phyloP scores from a whole-genome alignment of 2,888 invertebrate genomes.

The Macrosoma leucophasiata region DNA sequence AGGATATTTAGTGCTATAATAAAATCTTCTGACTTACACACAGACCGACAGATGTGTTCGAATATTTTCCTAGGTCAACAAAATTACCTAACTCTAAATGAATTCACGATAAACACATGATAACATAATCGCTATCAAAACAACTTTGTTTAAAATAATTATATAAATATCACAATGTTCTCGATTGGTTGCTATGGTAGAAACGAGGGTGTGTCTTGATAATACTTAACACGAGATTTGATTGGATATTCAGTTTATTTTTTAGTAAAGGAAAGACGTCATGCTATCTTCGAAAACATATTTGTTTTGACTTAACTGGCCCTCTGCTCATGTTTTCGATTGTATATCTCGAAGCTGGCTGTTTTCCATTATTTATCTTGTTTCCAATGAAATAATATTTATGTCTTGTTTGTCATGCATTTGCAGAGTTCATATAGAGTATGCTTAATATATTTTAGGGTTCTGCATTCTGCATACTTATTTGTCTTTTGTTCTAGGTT shows the following conservation, averaged over 20 bases:
- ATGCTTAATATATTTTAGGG: slow-evolving; percentile 52
- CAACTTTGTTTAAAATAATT: slow-evolving; percentile 18
- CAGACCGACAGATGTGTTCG: no score
- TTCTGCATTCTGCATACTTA: slow-evolving; percentile 32
- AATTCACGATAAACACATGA: no score
- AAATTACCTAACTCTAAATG: no score
- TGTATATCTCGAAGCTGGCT: slow-evolving; percentile 48
- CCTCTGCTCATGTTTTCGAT: slow-evolving; percentile 58
- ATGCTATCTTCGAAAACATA: slow-evolving; percentile 58
- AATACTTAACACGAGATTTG: slow-evolving; percentile 41
- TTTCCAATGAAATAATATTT: slow-evolving; percentile 53
- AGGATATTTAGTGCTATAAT: no score
- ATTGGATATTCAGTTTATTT: slow-evolving; percentile 36
- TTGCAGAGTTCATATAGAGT: no score
- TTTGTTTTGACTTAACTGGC: slow-evolving; percentile 54
- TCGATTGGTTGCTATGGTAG: slow-evolving; percentile 48
- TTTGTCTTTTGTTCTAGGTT: no score
- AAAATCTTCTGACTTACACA: no score
- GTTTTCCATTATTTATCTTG: slow-evolving; percentile 69
- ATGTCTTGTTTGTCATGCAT: slow-evolving; percentile 43
- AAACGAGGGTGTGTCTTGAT: slow-evolving; percentile 68
- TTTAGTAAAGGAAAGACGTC: slow-evolving; percentile 50
- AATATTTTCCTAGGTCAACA: no score
- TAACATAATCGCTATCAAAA: slow-evolving; percentile 21
- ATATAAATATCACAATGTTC: no score